Conservation (phyloP, 2,797 vertebrate genomes). For the Apogon talboti region DNA sequence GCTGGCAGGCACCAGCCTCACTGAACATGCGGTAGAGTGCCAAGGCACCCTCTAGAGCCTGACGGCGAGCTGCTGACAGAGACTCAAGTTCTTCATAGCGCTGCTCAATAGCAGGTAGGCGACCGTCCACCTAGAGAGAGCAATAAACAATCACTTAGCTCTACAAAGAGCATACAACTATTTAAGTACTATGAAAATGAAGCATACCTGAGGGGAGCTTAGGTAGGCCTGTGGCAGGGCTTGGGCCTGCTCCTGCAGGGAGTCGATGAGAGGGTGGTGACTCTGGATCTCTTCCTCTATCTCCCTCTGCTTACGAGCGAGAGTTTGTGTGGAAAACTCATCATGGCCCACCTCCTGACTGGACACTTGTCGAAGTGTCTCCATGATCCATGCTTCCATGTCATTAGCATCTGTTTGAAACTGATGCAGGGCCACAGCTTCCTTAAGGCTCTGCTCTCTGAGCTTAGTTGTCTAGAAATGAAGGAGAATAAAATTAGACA, state of each 20-base stretch:
- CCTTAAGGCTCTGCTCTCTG: conserved; percentile 85
- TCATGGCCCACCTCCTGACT: conserved; percentile 92
- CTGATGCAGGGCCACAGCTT: conserved; percentile 90
- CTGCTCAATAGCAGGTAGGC: conserved; percentile 87
- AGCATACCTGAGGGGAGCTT: conserved; percentile 77
- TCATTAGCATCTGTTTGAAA: conserved; percentile 94
- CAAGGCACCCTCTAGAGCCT: conserved; percentile 89
- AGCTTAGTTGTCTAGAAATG: conserved; percentile 78
- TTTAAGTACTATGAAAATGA: conserved; percentile 20
- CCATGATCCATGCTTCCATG: conserved; percentile 91
- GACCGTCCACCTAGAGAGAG: conserved; percentile 83
- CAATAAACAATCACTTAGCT: conserved; percentile 24
- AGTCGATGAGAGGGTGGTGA: conserved; percentile 88
- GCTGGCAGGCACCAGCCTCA: conserved; percentile 92
- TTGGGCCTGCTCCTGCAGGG: conserved; percentile 87
- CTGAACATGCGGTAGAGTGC: conserved; percentile 93
- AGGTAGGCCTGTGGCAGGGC: conserved; percentile 80
- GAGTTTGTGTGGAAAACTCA: conserved; percentile 92
- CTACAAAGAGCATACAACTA: conserved; percentile 8
- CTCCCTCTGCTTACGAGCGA: conserved; percentile 92
- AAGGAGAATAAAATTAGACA: background rate
- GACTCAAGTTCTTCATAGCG: conserved; percentile 87
- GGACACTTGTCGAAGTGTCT: conserved; percentile 89
- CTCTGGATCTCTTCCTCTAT: conserved; percentile 93
- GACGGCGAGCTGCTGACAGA: conserved; percentile 84